Evolutionary conservation across 2,797 vertebrate genomes (phyloP), one percentile per base, ranked within the genome.

Genomic region (Brachyalestes nurse): DNA sequence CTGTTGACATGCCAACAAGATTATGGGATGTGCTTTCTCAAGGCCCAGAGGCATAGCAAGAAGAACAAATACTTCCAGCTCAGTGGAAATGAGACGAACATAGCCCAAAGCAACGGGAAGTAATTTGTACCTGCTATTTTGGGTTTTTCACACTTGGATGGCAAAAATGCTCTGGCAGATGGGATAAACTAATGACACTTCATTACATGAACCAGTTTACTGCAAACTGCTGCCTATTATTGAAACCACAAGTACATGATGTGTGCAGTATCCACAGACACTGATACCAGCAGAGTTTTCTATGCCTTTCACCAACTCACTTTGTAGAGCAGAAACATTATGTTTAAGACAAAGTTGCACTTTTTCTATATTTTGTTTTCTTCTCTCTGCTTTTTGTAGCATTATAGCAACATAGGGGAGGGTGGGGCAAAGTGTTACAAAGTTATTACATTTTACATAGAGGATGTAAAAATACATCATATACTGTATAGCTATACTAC

Each of bases 81-180:
- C 82, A 80, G 72, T 86, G 85, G 65, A 83, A 88, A 87, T 75
- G 73, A 83, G 84, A 84, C 61, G 76, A 79, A 84, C 77, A 75
- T 83, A 84, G 82, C 80, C 84, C 73, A 82, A 71, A 88, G 82
- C 83, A 79, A 85, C 77, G 78, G 82, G 85, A 88, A 84, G 75
- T 86, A 62, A 85, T 86, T 82, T 87, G 84, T 87, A 86, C 84
- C 81, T 87, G 87, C 85, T 86, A 86, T 86, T 88, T 82, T 86
- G 82, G 77, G 78, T 73, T 79, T 80, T 87, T 86, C 84, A 87
- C 84, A 80, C 82, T 83, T 82, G 82, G 58, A 77, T 86, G 83
- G 86, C 69, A 66, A 73, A 78, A 87, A 79, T 78, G 69, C 76
- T 65, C 72, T 70, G 78, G 83, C 84, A 84, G 86, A 87, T 83